Evolutionary conservation across 2,797 vertebrate genomes (phyloP).

Genomic region (Rhinoraja longicauda): DNA sequence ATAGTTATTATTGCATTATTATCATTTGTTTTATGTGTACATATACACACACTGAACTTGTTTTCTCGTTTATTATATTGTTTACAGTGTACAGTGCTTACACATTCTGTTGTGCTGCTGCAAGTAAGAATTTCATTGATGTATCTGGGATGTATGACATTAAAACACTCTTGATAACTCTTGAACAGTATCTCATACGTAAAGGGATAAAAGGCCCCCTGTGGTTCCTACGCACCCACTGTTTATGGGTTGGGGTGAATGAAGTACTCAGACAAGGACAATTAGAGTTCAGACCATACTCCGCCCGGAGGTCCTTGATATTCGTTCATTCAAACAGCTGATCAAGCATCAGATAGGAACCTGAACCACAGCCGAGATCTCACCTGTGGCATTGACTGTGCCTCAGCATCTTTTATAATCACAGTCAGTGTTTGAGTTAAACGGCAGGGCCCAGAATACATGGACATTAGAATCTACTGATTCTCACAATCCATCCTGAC

Average conservation of each 20-base stretch:
- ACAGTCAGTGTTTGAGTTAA: background rate
- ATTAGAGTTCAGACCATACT: background rate
- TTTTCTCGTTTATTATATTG: too few species aligned
- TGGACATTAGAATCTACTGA: background rate
- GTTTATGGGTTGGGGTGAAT: background rate
- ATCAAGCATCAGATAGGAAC: background rate
- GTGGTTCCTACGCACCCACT: background rate
- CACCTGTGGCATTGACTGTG: background rate
- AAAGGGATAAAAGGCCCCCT: background rate
- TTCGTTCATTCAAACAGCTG: background rate
- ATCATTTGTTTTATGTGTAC: too few species aligned
- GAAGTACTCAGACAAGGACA: background rate
- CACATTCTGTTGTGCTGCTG: too few species aligned
- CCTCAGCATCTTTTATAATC: conserved; percentile 6
- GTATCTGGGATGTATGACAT: too few species aligned
- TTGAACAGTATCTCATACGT: too few species aligned
- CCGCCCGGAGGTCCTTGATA: background rate
- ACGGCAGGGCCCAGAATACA: background rate
- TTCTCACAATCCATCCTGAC: background rate
- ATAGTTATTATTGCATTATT: too few species aligned
- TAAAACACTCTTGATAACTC: too few species aligned
- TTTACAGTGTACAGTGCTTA: too few species aligned
- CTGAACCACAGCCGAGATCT: conserved; percentile 1
- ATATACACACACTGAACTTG: too few species aligned
- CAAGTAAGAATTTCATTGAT: too few species aligned